phyloP scores from a whole-genome alignment of 2,113 vertebrate species.

The Gymnarchus niloticus region DNA sequence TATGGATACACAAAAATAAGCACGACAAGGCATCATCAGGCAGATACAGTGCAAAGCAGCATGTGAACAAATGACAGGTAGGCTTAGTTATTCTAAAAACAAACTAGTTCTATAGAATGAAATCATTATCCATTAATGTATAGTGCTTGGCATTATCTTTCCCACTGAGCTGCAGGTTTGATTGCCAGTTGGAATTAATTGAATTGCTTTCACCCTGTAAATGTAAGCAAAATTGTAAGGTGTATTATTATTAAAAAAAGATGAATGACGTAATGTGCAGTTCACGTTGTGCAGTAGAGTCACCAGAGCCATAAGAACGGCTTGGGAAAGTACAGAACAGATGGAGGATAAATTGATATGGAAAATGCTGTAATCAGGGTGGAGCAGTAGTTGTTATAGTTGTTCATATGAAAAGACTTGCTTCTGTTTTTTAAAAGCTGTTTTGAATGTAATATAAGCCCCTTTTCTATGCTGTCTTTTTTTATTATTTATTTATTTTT shows the following conservation, averaged over 20 bases:
- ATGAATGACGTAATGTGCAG: not conserved
- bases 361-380: not conserved
- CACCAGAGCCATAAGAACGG: not conserved
- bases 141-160: not conserved
- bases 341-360: not conserved
- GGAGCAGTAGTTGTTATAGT: not conserved
- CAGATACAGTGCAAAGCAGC: not conserved
- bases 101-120: not conserved
- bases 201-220: not conserved
- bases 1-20: not conserved
- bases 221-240: not conserved
- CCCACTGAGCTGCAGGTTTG: not conserved
- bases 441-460: not conserved
- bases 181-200: not conserved
- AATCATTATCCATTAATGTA: not conserved
- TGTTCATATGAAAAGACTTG: slow-evolving; percentile 2
- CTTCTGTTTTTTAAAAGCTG: not conserved
- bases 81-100: not conserved
- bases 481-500: not conserved
- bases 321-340: not conserved
- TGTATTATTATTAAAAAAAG: not conserved
- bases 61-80: not conserved
- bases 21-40: not conserved
- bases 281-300: not conserved
- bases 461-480: not conserved